Base-by-base conservation (phyloP, 2,113 vertebrate genomes). In the Melanostigma gelatinosum region DNA sequence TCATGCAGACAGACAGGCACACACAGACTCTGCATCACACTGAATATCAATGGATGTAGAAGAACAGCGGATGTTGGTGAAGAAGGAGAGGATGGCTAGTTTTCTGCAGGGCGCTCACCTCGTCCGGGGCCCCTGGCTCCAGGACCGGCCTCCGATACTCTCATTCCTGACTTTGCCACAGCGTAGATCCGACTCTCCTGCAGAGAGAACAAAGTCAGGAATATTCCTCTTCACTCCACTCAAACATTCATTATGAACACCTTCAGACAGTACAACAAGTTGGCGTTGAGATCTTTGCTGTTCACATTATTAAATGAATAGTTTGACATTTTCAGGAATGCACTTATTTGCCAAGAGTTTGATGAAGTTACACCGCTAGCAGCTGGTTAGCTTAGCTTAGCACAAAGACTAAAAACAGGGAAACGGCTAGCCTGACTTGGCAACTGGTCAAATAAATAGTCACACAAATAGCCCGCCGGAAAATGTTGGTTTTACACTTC, bases 141-240 rank as follows among this genome's bases (percentile, higher is more conserved):
- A 27, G 80, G 40, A 38, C 91, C 64, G 22, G 93, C 94, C 89
- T 97, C 97, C 10, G 96, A 97, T 15, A 97, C 91, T 79, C 96
- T 95, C 96, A 97, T 95, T 77, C 96, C 97, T 80, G 96, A 96
- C 77, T 96, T 97, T 5, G 97, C 97, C 75, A 97, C 95, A 22
- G 96, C 96, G 29, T 97, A 97, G 87, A 97, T 97, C 36, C 95
- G 95, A 87, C 96, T 96, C 88, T 97, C 96, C 96, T 97, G 90
- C 48, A 95, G 34, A 84, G 29, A 18, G 81, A 3, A 77, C 32
- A 75, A 40, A 67, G 18, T 32, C 29, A 72, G 8, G 40, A 52
- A 52, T 18, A 27, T 67, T 57, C 6, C n/a, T 66, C 29, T 22
- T 64, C 9, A 24, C 20, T 50, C 62, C 48, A 48, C 6, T 67